Conservation (phyloP, 2,113 vertebrate species). For the Epinephelus lanceolatus region DNA sequence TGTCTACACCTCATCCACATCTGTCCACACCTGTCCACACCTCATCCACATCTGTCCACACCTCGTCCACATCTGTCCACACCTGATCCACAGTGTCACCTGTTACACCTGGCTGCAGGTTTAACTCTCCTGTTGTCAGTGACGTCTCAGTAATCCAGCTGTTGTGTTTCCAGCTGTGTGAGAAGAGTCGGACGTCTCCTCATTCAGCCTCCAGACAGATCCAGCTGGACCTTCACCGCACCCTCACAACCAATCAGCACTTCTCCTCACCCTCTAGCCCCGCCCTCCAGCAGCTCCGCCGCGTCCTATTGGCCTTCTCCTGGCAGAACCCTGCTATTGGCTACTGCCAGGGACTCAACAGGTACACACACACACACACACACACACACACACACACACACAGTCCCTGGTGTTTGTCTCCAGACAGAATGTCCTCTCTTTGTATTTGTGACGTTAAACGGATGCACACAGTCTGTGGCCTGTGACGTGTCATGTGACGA, state of each 20-base stretch:
- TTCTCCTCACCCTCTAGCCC: constrained; percentile 90
- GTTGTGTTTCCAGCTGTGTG: constrained; percentile 78
- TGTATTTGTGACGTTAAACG: no score
- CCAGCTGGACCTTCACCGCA: constrained; percentile 94
- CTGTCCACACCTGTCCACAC: no score
- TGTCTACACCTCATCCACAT: no score
- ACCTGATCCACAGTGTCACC: no score
- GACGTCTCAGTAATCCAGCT: not conserved
- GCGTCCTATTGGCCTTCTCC: constrained; percentile 93
- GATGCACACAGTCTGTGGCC: not conserved
- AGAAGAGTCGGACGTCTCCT: constrained; percentile 81
- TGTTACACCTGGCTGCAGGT: no score
- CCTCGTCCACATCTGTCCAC: not conserved
- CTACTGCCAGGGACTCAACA: constrained; percentile 97
- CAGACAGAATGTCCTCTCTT: no score
- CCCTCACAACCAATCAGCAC: constrained; percentile 92
- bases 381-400: no score
- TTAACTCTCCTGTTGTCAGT: no score
- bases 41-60: no score
- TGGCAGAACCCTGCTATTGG: constrained; percentile 94
- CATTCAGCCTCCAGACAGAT: constrained; percentile 92
- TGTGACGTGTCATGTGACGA: not conserved
- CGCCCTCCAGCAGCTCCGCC: constrained; percentile 89
- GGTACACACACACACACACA: constrained; percentile 75
- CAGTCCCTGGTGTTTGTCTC: no score